phyloP scores from a whole-genome alignment of 2,888 invertebrate species.

The Ornithoptera priamus region DNA sequence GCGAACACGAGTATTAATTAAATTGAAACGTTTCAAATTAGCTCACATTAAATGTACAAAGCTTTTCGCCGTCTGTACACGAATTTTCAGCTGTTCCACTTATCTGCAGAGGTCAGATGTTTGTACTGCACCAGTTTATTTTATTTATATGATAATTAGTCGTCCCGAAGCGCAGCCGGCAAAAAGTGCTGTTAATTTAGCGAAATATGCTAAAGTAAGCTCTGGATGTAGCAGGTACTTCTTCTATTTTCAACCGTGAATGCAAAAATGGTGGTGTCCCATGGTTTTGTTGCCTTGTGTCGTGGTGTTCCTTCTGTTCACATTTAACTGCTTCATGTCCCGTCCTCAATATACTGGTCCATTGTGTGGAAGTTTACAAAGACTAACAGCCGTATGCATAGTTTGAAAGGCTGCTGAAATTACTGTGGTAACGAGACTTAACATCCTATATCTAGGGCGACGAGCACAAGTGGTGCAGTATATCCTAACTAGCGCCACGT shows the following conservation, averaged over 20 bases:
- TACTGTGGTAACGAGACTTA: no score
- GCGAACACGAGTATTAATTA: slow-evolving; percentile 14
- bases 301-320: neutral
- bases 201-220: neutral
- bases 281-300: no score
- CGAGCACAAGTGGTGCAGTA: no score
- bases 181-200: slow-evolving; percentile 15
- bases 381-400: no score
- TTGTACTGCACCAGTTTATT: slow-evolving; percentile 21
- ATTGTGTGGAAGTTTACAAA: no score
- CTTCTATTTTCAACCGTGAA: neutral
- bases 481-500: no score
- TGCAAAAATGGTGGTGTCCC: neutral
- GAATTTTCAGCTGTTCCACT: slow-evolving; percentile 15
- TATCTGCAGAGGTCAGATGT: slow-evolving; percentile 28
- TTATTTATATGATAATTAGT: slow-evolving; percentile 27
- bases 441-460: no score
- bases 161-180: neutral
- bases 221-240: neutral
- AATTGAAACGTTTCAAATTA: slow-evolving; percentile 5
- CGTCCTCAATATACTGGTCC: neutral
- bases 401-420: no score
- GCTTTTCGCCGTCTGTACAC: neutral
- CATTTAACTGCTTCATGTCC: neutral
- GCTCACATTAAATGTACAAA: slow-evolving; percentile 1